Base-by-base conservation (phyloP, 2,797 vertebrate species). In the Sebastes vulpes region DNA sequence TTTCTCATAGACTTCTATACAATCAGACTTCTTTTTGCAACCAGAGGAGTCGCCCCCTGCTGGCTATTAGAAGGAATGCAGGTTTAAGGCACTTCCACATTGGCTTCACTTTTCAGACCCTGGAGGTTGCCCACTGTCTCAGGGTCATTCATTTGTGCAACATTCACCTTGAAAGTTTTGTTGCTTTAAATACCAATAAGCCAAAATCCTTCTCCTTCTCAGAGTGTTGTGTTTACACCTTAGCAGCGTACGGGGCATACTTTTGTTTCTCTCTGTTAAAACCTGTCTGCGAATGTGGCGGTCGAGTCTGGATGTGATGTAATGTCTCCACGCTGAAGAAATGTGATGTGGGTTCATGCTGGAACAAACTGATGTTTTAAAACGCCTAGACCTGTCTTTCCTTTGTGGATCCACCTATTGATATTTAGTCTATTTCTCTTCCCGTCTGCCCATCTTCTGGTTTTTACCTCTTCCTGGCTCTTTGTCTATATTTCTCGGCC, bases 401-500 rank as follows among this genome's bases (percentile, higher is more conserved):
- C 23, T 32, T 60, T 50, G 10, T 53, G 3, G 18, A 54, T 4
- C 8, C 21, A 28, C 10, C 5, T 50, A 48, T 57, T 56, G 1
- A 16, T 65, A 59, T 68, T 59, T 9, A 9, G 32, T 67, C 23
- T 35, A 3, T 46, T 46, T 46, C 50, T 32, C 28, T 6, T 21
- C 14, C 21, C 6, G 1, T 77, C n/a, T 1, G 28, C 63, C 48
- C 46, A 20, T 84, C 54, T 35, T 23, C 64, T 50, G 1, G 18
- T 79, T 60, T 21, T 64, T 28, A 31, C 48, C 25, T 81, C 35
- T 25, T 38, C 59, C 18, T 64, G 7, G 14, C 25, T 72, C 53
- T 76, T 67, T 68, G 21, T 83, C 23, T 80, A 16, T 69, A 38
- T 83, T 69, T 29, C 56, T 65, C 35, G 10, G 7, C 68, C 10